Percentiles rank a stretch among this genome's conserved stretches.
phyloP scores from a whole-genome alignment of 2,888 invertebrate genomes.

The Monopis laevigella region DNA sequence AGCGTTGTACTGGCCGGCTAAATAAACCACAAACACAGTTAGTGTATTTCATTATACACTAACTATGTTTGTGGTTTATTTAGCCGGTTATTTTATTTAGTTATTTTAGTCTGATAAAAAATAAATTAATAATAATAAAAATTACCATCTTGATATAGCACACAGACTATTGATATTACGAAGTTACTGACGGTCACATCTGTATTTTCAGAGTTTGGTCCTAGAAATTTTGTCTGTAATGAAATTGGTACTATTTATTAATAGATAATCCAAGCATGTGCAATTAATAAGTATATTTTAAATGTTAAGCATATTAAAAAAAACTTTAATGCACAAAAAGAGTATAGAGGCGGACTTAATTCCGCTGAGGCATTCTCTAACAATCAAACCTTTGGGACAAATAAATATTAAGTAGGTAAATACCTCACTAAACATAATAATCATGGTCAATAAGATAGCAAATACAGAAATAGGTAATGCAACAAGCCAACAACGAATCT shows the following conservation, averaged over 20 bases:
- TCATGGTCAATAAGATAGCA: neutral
- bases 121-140: conserved; percentile 1
- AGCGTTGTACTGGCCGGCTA: no score
- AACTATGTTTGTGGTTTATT: no score
- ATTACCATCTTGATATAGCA: conserved; percentile 6
- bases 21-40: no score
- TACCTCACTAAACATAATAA: conserved; percentile 3
- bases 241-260: no score
- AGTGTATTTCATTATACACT: no score
- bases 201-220: conserved; percentile 1
- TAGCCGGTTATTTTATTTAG: no score
- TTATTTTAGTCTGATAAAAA: no score
- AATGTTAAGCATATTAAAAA: neutral
- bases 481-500: neutral
- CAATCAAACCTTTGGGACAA: no score
- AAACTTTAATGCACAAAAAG: no score
- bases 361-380: no score
- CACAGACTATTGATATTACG: conserved; percentile 1
- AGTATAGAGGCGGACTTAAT: no score
- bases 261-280: no score
- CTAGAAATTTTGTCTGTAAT: conserved; percentile 2
- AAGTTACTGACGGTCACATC: conserved; percentile 5
- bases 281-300: neutral
- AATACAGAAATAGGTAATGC: neutral
- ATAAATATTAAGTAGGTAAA: neutral